Evolutionary conservation across 1,140 invertebrate genomes (phyloP).

Genomic region (Monochamus saltuarius): DNA sequence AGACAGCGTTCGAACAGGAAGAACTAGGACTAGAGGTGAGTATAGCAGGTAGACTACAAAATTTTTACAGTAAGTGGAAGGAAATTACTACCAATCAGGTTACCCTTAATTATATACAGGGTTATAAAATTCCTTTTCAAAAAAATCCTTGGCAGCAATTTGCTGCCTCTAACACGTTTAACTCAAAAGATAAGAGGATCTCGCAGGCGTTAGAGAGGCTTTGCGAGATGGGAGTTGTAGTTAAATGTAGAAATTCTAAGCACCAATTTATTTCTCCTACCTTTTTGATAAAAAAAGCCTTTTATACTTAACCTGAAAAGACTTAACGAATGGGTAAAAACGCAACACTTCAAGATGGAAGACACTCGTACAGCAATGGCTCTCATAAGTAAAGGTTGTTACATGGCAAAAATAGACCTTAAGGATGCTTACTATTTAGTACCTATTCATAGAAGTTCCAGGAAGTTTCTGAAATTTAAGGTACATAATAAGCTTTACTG

Average conservation of each 20-base stretch:
- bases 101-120: no score
- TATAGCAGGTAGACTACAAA: no score
- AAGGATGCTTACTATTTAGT: slow-evolving; percentile 42
- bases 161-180: no score
- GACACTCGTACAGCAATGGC: slow-evolving; percentile 7
- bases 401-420: slow-evolving; percentile 38
- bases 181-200: not conserved
- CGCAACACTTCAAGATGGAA: slow-evolving; percentile 40
- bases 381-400: slow-evolving; percentile 29
- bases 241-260: not conserved
- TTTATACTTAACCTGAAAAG: no score
- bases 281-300: slow-evolving; percentile 37
- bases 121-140: no score
- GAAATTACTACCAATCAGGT: not conserved
- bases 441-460: not conserved
- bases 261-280: slow-evolving; percentile 38
- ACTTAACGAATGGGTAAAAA: slow-evolving; percentile 35
- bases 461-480: slow-evolving; percentile 34
- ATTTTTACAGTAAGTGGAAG: no score
- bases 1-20: no score
- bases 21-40: no score
- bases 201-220: not conserved
- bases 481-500: slow-evolving; percentile 33
- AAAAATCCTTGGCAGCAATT: no score
- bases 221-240: slow-evolving; percentile 5